Base-by-base conservation (phyloP, 2,888 invertebrate genomes). In the Thysanoteuthis rhombus region DNA sequence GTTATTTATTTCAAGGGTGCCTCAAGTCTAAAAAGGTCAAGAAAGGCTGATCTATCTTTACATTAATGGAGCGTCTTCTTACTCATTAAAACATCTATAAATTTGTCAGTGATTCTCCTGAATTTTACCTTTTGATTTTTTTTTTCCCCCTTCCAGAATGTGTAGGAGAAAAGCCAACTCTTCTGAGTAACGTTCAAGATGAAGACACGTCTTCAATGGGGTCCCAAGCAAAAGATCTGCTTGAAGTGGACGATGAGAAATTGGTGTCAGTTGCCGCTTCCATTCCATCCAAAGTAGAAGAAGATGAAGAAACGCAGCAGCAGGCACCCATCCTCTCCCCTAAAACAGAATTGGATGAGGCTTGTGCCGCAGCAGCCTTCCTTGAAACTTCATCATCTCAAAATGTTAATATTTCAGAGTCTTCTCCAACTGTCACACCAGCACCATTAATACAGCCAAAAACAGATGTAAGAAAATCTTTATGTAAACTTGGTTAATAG, bases 331-430 rank as follows among this genome's bases (percentile, higher is more conserved):
- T 47, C 8, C 52, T 58, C 39, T 58, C 93, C 28, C 93, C 93
- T 3, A 93, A 93, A n/a, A 47, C 93, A 3, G 94, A 94, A 94
- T 25, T 52, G 39, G 93, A 94, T 58, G 94, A 93, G 40, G n/a
- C 93, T 19, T 45, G 47, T n/a, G 93, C 47, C 0, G 40, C 58
- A 39, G 47, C 93, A 45, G 47, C 92, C 42, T 92, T 45, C 32
- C 42, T 45, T n/a, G 92, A 92, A 28, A 92, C 92, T 12, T 40
- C 45, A 22, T n/a, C 92, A 42, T 92, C 45, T 8, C 42, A 40
- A 22, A 19, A 8, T 1, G 42, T 42, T n/a, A 40, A 42, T 36
- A 92, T 45, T 45, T 42, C 92, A 28, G 92, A 92, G 22, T 45
- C 42, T 45, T 45, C 42, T 45, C 12, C 92, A 40, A 32, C 42